Evolutionary conservation across 1,140 invertebrate species (phyloP).

Genomic region (Ceratina japonica): DNA sequence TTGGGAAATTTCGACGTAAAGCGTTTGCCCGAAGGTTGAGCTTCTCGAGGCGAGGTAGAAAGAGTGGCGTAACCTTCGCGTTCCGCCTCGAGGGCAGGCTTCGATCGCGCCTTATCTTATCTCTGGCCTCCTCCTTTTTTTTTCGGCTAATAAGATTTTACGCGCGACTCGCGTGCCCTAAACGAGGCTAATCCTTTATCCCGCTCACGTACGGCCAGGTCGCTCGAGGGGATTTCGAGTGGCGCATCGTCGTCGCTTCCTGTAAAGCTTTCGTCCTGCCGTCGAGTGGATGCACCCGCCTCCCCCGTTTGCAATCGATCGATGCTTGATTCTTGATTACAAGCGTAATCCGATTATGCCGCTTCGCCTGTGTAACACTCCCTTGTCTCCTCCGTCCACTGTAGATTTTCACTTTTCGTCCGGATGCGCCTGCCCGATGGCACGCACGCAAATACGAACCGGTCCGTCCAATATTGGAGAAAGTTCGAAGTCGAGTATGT

Average conservation of each 20-base stretch:
- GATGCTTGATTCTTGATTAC: constrained; percentile 43
- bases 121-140: constrained; percentile 2
- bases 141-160: constrained; percentile 60
- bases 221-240: constrained; percentile 44
- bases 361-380: not conserved
- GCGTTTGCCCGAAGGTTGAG: too few species aligned
- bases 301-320: not conserved
- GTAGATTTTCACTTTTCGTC: not conserved
- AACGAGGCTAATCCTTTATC: constrained; percentile 53
- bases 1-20: too few species aligned
- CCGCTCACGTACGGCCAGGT: constrained; percentile 50
- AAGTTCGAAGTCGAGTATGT: too few species aligned
- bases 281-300: constrained; percentile 11
- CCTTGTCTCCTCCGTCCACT: too few species aligned
- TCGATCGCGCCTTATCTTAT: constrained; percentile 34
- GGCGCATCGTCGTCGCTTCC: constrained; percentile 9
- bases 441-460: too few species aligned
- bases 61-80: not conserved
- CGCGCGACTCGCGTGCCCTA: constrained; percentile 34
- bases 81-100: not conserved
- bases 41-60: not conserved
- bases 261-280: constrained; percentile 26
- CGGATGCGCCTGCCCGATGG: too few species aligned
- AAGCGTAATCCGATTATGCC: constrained; percentile 34
- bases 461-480: too few species aligned